Evolutionary conservation across 2,888 invertebrate genomes (phyloP), one percentile per base, ranked within the genome.

Genomic region (Leptopilina myrica): DNA sequence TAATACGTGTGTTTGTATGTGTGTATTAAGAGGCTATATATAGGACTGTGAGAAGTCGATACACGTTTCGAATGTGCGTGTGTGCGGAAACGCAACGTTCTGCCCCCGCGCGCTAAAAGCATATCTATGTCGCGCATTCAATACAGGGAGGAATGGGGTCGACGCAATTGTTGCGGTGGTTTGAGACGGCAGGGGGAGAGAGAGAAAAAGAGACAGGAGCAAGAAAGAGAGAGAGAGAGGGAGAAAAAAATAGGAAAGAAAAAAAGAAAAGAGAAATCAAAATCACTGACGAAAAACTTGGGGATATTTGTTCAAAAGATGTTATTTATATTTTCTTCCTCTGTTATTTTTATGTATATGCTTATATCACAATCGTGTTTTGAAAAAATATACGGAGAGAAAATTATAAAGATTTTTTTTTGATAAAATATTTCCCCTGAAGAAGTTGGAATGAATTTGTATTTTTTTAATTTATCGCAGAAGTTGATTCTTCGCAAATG

Each of bases 21-120:
- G 33, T 33, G 2, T 33, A 2, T 33, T 33, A 83, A 82, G 82
- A 81, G 76, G 65, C 82, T 81, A 79, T 83, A 49, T 49, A 43
- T 43, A 43, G 43, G 43, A 43, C 43, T 43, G 84, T 82, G 80
- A 84, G 11, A 76, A 73, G 76, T 79, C 79, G 75, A 77, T 78
- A 77, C 76, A 77, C 62, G 20, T 62, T 43, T 76, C 59, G 78
- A 20, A 67, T 77, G 76, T 76, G 84, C 86, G 85, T 86, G 86
- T 85, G 87, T 86, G 87, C 88, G 89, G 90, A 89, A 89, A 88
- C 89, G 87, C 85, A 78, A 82, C 85, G 86, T 86, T 86, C 87
- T 86, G 88, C 87, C 89, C 88, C 90, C 87, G 84, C 81, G 84
- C 87, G 89, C 91, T 91, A 91, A 91, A 91, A 91, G 91, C 91